Evolutionary conservation across 2,888 invertebrate species (phyloP), one percentile per base, ranked within the genome.

Genomic region (Ophonus ardosiacus): DNA sequence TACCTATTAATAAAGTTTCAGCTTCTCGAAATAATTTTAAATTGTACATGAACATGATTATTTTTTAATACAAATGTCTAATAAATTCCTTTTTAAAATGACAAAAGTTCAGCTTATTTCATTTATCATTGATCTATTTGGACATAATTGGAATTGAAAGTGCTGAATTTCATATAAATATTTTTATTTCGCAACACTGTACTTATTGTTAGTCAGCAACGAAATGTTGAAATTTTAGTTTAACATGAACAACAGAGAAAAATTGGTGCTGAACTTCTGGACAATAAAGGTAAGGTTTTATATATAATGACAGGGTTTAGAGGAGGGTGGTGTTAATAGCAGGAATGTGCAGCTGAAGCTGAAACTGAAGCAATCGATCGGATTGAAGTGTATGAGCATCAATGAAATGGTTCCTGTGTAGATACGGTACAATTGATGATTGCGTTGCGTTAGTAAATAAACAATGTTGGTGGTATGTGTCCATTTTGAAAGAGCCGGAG

Each of bases 401-500:
- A 51, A 51, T 51, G 43, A 51, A 51, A 51, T 18, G 61, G 61
- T 21, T 61, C 17, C 18, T 10, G 61, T 63, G 63, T 8, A 18
- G 63, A 6, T 31, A 31, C 31, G 63, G 31, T 31, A 31, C 31
- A 31, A 31, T 31, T 31, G 31, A 31, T 31, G 31, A 31, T 31
- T 31, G 31, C 24, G 31, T 31, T 24, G 24, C 24, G 61, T 13
- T 21, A 24, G 63, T 21, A 18, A 61, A 61, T 61, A 61, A 61
- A 18, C 18, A 51, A 61, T 21, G 83, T 38, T 31, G 38, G 85
- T 74, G 61, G 85, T 86, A 86, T 87, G 88, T 13, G 88, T 87
- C 89, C 89, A 88, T 88, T 88, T 87, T 65, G 63, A 87, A 86
- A 88, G 88, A 88, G 88, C 87, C 89, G 89, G 87, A 88, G 90